A percentile compares a stretch with the other conserved stretches of the same genome.
Evolutionary conservation across 2,888 invertebrate genomes (phyloP).

Genomic region (Polietes domitor): DNA sequence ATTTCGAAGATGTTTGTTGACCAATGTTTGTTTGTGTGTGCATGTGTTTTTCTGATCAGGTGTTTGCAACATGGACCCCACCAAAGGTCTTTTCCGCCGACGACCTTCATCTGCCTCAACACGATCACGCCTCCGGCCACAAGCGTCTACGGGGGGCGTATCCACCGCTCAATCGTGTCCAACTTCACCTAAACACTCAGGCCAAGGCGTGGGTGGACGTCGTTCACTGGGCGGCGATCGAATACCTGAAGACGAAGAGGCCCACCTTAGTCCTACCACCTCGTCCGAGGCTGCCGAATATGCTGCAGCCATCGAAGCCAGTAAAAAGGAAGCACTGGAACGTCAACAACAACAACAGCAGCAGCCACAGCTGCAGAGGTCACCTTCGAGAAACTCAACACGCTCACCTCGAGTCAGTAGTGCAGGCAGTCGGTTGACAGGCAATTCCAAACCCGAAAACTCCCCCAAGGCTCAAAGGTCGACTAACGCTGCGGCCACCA

Average conservation of each 20-base stretch:
- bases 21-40: neutral
- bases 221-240: constrained; percentile 77
- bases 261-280: constrained; percentile 70
- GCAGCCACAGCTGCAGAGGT: constrained; percentile 59
- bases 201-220: constrained; percentile 76
- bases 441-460: constrained; percentile 27
- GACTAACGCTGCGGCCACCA: constrained; percentile 25
- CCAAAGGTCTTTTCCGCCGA: constrained; percentile 80
- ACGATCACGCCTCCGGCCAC: constrained; percentile 77
- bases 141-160: constrained; percentile 70
- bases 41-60: constrained; percentile 70
- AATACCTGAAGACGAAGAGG: constrained; percentile 79
- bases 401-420: constrained; percentile 71
- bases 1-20: neutral
- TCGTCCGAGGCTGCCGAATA: constrained; percentile 77
- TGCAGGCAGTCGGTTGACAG: constrained; percentile 70
- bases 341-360: constrained; percentile 61
- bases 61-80: constrained; percentile 80
- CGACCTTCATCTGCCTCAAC: constrained; percentile 79
- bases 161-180: constrained; percentile 79
- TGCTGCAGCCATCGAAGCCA: constrained; percentile 74
- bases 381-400: constrained; percentile 53
- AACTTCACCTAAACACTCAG: constrained; percentile 80
- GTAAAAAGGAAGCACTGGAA: constrained; percentile 65
- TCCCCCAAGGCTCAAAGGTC: constrained; percentile 42